These are phyloP conservation scores for Saxidomus purpurata DNA, from an alignment of 1,140 invertebrate genomes.

Conservation along the genomic window DNA sequence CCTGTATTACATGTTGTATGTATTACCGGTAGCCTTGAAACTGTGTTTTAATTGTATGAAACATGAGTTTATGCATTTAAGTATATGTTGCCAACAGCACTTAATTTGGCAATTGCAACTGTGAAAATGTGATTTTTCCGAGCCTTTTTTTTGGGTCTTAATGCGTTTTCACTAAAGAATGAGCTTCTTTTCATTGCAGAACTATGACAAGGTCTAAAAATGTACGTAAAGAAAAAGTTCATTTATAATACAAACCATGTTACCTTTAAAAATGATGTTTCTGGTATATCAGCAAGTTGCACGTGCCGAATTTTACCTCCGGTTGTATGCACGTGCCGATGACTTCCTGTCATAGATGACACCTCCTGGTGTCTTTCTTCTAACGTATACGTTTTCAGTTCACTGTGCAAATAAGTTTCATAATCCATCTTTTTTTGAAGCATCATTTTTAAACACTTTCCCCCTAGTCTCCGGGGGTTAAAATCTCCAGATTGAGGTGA, in stretches of 20 bases:
- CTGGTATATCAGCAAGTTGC: not conserved
- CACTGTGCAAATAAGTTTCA: conserved; percentile 21
- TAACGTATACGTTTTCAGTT: not conserved
- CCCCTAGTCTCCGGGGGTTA: too few relatives aligned
- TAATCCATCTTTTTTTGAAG: conserved; percentile 15
- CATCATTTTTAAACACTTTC: not conserved
- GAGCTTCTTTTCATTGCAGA: too few relatives aligned
- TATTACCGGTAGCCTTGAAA: too few relatives aligned
- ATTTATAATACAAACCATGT: not conserved
- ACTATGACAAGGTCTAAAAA: not conserved
- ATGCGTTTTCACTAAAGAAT: too few relatives aligned
- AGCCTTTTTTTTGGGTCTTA: too few relatives aligned
- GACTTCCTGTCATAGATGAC: not conserved
- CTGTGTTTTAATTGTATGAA: too few relatives aligned
- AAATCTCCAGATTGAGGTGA: too few relatives aligned
- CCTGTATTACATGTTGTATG: too few relatives aligned
- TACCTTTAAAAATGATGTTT: not conserved
- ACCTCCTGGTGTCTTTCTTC: not conserved
- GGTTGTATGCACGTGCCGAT: not conserved
- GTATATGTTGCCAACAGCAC: too few relatives aligned
- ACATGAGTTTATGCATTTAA: too few relatives aligned
- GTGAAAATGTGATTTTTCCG: too few relatives aligned
- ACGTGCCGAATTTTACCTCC: not conserved
- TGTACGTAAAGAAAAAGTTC: not conserved
- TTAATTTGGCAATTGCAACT: too few relatives aligned